These are phyloP conservation scores for Stichopus chloronotus DNA, from an alignment of 35 echinoderm and acorn worm species.

Conservation along the genomic window DNA sequence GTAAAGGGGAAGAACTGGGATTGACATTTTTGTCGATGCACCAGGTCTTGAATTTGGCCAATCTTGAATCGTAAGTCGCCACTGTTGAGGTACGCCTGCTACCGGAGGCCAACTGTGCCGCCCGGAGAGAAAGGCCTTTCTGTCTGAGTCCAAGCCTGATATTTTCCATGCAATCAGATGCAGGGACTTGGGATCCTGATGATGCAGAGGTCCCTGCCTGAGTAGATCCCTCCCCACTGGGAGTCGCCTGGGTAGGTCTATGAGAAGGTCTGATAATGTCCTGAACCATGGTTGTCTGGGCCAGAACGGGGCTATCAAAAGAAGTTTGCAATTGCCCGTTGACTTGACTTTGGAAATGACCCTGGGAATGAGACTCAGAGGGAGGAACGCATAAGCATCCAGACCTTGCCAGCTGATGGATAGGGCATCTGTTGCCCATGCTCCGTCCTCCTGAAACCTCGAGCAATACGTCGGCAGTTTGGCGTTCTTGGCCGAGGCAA, in stretches of 20 bases:
- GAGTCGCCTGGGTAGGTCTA: too few species aligned
- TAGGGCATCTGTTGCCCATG: slow-evolving; percentile 55
- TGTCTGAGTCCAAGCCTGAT: neutral
- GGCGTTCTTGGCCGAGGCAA: slow-evolving; percentile 46
- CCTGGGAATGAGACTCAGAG: neutral
- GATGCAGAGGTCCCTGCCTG: neutral
- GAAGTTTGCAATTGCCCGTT: slow-evolving; percentile 24
- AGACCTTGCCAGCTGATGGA: slow-evolving; percentile 64
- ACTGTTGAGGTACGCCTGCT: slow-evolving; percentile 24
- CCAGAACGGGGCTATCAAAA: too few species aligned
- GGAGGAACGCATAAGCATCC: slow-evolving; percentile 45
- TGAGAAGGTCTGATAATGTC: too few species aligned
- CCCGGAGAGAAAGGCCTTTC: neutral
- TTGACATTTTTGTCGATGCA: too few species aligned
- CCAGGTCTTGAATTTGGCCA: too few species aligned
- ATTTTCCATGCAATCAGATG: too few species aligned
- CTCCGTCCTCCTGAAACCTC: slow-evolving; percentile 28
- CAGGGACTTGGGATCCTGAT: too few species aligned
- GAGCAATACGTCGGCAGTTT: slow-evolving; percentile 61
- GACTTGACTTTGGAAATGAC: neutral
- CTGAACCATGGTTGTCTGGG: too few species aligned
- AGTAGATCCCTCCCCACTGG: neutral
- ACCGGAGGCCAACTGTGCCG: too few species aligned
- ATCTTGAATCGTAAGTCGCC: slow-evolving; percentile 28
- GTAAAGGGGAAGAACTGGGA: too few species aligned